Conservation (phyloP, 2,113 vertebrate genomes). For the Leucopsar rothschildi region DNA sequence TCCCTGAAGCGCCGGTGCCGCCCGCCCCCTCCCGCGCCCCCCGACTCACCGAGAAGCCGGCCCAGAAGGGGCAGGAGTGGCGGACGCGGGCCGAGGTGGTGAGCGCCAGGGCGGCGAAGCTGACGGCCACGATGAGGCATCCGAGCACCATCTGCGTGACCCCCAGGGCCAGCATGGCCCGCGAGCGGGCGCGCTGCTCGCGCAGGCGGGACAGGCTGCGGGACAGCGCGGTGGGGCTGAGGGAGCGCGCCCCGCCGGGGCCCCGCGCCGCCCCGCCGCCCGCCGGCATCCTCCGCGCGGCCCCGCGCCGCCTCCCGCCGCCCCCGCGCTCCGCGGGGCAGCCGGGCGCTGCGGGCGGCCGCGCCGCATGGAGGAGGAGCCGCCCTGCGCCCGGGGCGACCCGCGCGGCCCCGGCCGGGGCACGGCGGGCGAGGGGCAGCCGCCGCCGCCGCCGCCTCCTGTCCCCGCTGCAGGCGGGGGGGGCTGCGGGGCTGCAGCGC, state of each 20-base stretch:
- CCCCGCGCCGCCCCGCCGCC: conserved; percentile 66
- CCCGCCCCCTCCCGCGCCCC: not conserved
- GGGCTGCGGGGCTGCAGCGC: too few species aligned
- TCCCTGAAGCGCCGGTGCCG: not conserved
- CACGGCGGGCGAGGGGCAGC: too few species aligned
- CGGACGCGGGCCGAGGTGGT: conserved; percentile 93
- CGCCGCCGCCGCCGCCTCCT: too few species aligned
- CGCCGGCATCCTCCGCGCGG: too few species aligned
- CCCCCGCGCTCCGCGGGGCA: too few species aligned
- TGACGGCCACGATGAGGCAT: conserved; percentile 93
- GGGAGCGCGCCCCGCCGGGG: conserved; percentile 73
- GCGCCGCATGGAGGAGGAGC: too few species aligned
- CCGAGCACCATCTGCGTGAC: conserved; percentile 95
- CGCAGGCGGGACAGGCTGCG: conserved; percentile 88
- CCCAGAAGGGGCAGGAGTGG: conserved; percentile 98
- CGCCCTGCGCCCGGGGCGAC: too few species aligned
- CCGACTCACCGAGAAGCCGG: conserved; percentile 94
- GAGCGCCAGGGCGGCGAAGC: conserved; percentile 94
- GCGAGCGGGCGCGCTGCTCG: conserved; percentile 85
- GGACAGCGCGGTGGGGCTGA: conserved; percentile 85
- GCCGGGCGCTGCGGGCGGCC: too few species aligned
- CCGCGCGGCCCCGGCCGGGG: too few species aligned
- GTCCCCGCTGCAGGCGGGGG: too few species aligned
- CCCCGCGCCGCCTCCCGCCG: too few species aligned
- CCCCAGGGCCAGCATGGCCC: conserved; percentile 91